These are phyloP conservation scores for Polyploca ridens DNA, from an alignment of 2,888 invertebrate species.

Conservation along the genomic window DNA sequence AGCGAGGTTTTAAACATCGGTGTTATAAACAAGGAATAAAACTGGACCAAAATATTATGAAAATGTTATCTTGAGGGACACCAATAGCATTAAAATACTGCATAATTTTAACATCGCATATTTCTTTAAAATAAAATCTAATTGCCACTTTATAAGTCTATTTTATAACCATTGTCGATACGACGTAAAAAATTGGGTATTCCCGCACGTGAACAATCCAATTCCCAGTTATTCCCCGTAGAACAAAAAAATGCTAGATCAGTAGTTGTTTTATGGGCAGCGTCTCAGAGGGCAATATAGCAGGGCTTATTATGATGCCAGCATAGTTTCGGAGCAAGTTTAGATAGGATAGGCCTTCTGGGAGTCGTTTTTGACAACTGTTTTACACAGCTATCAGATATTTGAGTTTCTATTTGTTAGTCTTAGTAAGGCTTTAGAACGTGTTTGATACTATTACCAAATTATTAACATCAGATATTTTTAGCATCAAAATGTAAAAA, in stretches of 20 bases:
- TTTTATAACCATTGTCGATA: background rate
- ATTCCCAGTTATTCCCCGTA: background rate
- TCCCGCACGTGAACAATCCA: background rate
- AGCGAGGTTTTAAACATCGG: background rate
- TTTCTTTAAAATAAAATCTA: background rate
- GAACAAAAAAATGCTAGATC: conserved; percentile 2
- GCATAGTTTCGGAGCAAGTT: conserved; percentile 4
- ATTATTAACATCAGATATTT: too few relatives aligned
- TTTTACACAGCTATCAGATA: background rate
- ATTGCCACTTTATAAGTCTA: background rate
- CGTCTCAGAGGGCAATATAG: conserved; percentile 1
- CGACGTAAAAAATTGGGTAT: background rate
- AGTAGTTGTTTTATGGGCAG: background rate
- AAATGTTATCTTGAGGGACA: background rate
- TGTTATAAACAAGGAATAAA: background rate
- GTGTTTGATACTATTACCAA: too few relatives aligned
- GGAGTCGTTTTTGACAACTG: conserved; percentile 6
- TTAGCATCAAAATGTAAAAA: too few relatives aligned
- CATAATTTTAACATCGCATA: too few relatives aligned
- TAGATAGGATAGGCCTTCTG: background rate
- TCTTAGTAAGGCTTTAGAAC: background rate
- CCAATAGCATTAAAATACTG: background rate
- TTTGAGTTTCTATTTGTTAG: background rate
- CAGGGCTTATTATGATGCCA: conserved; percentile 3
- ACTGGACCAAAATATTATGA: background rate